phyloP scores from a whole-genome alignment of 2,113 vertebrate genomes.

The Dendropsophus ebraccatus region DNA sequence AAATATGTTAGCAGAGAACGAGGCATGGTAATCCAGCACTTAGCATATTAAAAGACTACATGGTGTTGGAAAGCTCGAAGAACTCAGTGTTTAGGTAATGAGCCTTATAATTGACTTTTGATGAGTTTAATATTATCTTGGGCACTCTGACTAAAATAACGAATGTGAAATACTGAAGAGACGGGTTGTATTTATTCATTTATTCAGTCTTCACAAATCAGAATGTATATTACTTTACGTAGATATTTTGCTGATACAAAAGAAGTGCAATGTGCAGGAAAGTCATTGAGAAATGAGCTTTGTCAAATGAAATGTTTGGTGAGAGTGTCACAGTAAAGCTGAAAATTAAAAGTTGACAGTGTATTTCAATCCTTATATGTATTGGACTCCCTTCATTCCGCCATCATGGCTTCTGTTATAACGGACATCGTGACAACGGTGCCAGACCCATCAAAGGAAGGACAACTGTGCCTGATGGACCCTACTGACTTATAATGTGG shows the following conservation, averaged over 20 bases:
- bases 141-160: constrained; percentile 28
- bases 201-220: neutral
- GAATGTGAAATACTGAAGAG: constrained; percentile 13
- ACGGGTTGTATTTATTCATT: constrained; percentile 1
- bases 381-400: too few species aligned
- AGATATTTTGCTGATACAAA: neutral
- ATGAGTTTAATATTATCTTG: constrained; percentile 62
- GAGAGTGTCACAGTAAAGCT: too few species aligned
- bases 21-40: constrained; percentile 45
- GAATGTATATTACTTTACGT: too few species aligned
- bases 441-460: too few species aligned
- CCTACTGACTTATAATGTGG: too few species aligned
- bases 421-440: too few species aligned
- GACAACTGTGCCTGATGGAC: too few species aligned
- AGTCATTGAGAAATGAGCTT: neutral
- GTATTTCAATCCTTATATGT: neutral
- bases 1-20: neutral
- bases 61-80: constrained; percentile 62
- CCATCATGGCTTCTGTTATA: too few species aligned
- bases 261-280: neutral
- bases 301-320: neutral
- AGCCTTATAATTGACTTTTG: constrained; percentile 66
- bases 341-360: neutral
- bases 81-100: constrained; percentile 64
- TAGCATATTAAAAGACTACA: constrained; percentile 56